A percentile compares a stretch with the other conserved stretches of the same genome.
Conservation (phyloP, 2,797 vertebrate species). For the Urophycis tenuis region DNA sequence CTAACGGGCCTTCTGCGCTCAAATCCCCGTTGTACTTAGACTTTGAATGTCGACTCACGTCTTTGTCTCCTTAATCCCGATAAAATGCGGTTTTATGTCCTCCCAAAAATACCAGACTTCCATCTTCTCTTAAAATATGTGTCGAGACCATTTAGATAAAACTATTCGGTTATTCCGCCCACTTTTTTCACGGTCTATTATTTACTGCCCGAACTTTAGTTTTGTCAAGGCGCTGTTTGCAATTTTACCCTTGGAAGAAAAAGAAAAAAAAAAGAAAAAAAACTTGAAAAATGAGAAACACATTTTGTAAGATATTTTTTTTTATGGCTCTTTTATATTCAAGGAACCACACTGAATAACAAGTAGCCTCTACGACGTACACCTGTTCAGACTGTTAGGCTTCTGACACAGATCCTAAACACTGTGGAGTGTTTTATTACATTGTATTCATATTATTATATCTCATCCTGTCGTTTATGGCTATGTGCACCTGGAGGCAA, state of each 20-base stretch:
- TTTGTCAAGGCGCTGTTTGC: not conserved
- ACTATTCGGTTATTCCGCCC: not conserved
- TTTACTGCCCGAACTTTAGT: not conserved
- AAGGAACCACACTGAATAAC: not conserved
- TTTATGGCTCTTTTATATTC: not conserved
- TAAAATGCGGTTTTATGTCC: not conserved
- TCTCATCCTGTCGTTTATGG: not conserved
- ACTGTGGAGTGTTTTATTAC: constrained; percentile 2
- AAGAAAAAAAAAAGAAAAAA: no score
- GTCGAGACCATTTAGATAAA: not conserved
- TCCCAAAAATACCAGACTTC: not conserved
- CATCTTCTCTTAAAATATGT: not conserved
- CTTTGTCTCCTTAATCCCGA: not conserved
- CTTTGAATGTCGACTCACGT: not conserved
- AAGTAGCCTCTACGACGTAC: not conserved
- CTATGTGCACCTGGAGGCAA: not conserved
- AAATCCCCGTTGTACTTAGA: not conserved
- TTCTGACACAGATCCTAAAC: not conserved
- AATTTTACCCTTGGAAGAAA: not conserved
- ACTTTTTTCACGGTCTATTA: not conserved
- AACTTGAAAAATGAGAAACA: not conserved
- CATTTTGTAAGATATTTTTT: not conserved
- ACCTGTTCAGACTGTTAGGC: not conserved
- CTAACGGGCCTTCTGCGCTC: no score
- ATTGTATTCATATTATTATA: not conserved